Evolutionary conservation across 2,888 invertebrate genomes (phyloP), one percentile per base, ranked within the genome.

Genomic region (Hyles lineata): DNA sequence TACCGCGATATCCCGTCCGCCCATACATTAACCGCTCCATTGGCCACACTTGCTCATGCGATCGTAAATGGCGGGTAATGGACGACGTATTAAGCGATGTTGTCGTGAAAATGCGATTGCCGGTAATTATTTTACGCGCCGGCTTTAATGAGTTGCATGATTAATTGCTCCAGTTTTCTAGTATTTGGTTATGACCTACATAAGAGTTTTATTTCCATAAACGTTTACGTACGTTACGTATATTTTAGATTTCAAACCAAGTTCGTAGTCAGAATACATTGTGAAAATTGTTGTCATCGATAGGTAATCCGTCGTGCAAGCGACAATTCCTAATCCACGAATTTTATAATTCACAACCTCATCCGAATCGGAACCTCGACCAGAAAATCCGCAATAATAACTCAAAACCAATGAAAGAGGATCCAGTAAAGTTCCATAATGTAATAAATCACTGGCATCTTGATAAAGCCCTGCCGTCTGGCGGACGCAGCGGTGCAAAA

Each of bases 11-110:
- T 62, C 21, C 43, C 63, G 63, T 35, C 63, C 58, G 74, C 76
- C 77, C 74, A 70, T 73, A 43, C 73, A 78, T 83, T 82, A 80
- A 75, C 70, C 74, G 76, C 72, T 78, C 74, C 77, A 80, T 79
- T 74, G 78, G 50, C 50, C 50, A 50, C 19, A 23, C 17, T 21
- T 43, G 67, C 23, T 67, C 67, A 67, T 67, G 67, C 70, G 60
- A 43, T 67, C 23, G 23, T 67, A 67, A 67, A 21, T 50, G 8
- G 70, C 70, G 19, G 17, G 71, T 50, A 71, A 60, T 71, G 61
- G 23, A 61, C 50, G 23, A 50, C 23, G 25, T 58, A 60, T 17
- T 60, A 60, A 60, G 21, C 29, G 43, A 70, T 60, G 32, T 59
- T 35, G 35, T 50, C 50, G 60, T 35, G 60, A 70, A 60, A 43